Base-by-base conservation (phyloP, 2,888 invertebrate genomes). In the Folsomia manolachei region DNA sequence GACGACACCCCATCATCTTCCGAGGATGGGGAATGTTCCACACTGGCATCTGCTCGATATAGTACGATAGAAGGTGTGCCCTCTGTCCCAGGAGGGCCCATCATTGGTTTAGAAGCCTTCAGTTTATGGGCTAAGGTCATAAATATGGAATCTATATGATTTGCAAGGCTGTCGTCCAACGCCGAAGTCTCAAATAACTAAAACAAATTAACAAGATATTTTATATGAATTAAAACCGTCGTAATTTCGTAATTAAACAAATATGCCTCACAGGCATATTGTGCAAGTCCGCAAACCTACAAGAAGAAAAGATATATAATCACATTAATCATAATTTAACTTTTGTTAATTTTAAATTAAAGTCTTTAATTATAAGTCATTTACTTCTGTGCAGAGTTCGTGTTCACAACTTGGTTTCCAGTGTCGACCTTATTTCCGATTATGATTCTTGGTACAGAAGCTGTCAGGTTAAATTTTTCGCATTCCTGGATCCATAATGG, bases 401-500 rank as follows among this genome's bases (percentile, higher is more conserved):
- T 91, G 71, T 88, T 88, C 4, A 93, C 89, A 1, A 87, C 86
- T 80, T 88, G 86, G 2, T 88, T 86, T 61, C 86, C 86, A 78
- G 88, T 85, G 84, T 93, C 93, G 82, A 92, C 91, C 83, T 93
- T 93, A 84, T 92, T 93, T 11, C 92, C 93, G 1, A 93, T 90
- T 64, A 92, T 84, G 76, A 93, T 90, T 25, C 91, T 86, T 0
- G 92, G 92, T 9, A 91, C 86, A 2, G 85, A 83, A 1, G 85
- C 83, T 81, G 86, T 87, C 71, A 90, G 84, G 68, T 88, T 88
- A 82, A 92, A 88, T 9, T 87, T 86, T 81, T 90, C 88, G 81
- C 91, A 90, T 82, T 93, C 92, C 24, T 88, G 87, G 82, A 93
- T 89, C 93, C 93, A 93, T 66, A 87, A 87, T 1, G 88, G 87